Evolutionary conservation across 92 coral and sea anemone species (phyloP).

Genomic region (Micromussa lordhowensis): DNA sequence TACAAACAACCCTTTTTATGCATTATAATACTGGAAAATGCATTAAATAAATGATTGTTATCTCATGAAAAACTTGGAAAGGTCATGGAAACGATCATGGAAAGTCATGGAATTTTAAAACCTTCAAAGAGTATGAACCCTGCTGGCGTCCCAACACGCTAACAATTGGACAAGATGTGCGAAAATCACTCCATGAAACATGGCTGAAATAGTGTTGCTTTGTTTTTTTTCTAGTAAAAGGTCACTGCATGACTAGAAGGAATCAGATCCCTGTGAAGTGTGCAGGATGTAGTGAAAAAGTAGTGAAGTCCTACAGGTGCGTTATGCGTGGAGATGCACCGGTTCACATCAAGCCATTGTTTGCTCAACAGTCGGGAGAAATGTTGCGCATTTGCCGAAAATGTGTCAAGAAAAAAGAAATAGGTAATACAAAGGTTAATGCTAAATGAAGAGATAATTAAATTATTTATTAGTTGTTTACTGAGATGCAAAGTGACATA

Average conservation of each 20-base stretch:
- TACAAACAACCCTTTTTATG: too few species aligned
- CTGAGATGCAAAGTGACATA: not conserved
- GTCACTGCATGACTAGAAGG: slow-evolving; percentile 63
- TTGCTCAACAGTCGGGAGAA: slow-evolving; percentile 64
- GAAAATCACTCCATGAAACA: not conserved
- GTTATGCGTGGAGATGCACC: slow-evolving; percentile 69
- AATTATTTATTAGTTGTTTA: not conserved
- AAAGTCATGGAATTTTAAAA: too few species aligned
- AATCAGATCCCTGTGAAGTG: slow-evolving; percentile 79
- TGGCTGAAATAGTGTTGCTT: not conserved
- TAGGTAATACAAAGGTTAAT: not conserved
- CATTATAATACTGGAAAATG: too few species aligned
- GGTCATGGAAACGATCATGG: too few species aligned
- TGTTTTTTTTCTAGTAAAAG: slow-evolving; percentile 34
- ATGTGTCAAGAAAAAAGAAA: slow-evolving; percentile 59
- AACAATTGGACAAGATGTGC: not conserved
- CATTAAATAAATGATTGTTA: too few species aligned
- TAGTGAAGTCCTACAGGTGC: slow-evolving; percentile 86
- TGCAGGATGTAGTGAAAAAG: slow-evolving; percentile 77
- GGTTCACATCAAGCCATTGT: slow-evolving; percentile 76
- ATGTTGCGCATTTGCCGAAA: slow-evolving; percentile 86
- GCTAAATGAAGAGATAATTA: not conserved
- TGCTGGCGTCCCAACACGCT: too few species aligned
- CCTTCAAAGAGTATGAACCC: too few species aligned
- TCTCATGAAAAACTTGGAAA: too few species aligned